These are phyloP conservation scores for Zosterops japonicus DNA, from an alignment of 2,113 vertebrate species.

Conservation along the genomic window DNA sequence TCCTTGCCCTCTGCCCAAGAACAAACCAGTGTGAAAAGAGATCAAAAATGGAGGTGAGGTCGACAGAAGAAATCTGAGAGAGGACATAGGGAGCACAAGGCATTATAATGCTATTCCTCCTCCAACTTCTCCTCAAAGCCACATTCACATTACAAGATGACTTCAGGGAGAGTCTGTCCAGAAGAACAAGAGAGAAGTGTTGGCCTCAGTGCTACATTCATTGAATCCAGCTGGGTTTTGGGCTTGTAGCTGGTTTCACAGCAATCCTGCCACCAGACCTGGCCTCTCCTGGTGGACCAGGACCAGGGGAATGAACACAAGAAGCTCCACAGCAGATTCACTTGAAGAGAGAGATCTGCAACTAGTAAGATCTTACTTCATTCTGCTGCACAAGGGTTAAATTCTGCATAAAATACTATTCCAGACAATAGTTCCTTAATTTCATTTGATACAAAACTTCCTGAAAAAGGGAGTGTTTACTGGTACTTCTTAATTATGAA, in stretches of 20 bases:
- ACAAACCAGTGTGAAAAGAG: background rate
- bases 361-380: background rate
- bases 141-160: background rate
- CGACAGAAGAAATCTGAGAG: background rate
- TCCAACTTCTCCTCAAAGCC: background rate
- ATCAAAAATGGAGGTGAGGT: background rate
- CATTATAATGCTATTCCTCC: background rate
- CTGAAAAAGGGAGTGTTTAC: conserved; percentile 71
- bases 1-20: background rate
- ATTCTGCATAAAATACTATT: conserved; percentile 45
- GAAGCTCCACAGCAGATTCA: background rate
- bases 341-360: background rate
- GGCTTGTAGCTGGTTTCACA: background rate
- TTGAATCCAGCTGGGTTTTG: background rate
- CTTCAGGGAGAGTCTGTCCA: background rate
- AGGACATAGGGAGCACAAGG: background rate
- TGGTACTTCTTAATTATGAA: conserved; percentile 73
- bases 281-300: background rate
- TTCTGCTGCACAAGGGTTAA: conserved; percentile 19
- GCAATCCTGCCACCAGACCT: background rate
- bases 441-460: conserved; percentile 64
- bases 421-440: conserved; percentile 52
- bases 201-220: background rate
- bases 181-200: background rate
- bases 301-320: background rate